Percentiles rank a stretch among this genome's conserved stretches.
Conservation (phyloP, 2,888 invertebrate species). For the Aleiodes leptofemur region DNA sequence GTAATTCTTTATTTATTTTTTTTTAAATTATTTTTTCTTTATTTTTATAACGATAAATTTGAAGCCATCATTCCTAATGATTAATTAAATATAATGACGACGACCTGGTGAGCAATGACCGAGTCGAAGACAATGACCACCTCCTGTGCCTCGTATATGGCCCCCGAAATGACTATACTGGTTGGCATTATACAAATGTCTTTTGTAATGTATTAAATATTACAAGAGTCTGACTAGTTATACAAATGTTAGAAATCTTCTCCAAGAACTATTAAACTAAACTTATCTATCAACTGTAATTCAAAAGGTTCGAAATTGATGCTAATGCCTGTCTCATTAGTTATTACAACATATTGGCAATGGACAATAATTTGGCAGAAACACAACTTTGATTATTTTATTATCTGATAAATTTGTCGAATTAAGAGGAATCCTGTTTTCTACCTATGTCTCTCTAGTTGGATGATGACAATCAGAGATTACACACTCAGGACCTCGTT, state of each 20-base stretch:
- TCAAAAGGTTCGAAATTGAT: too few species aligned
- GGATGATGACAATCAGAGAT: conserved; percentile 44
- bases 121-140: conserved; percentile 67
- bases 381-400: conserved; percentile 10
- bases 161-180: conserved; percentile 19
- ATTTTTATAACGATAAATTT: conserved; percentile 53
- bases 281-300: too few species aligned
- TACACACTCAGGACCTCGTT: conserved; percentile 41
- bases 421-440: conserved; percentile 32
- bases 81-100: conserved; percentile 72
- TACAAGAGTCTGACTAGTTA: not conserved
- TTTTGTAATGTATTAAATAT: conserved; percentile 18
- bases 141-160: conserved; percentile 50
- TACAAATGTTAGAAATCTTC: too few species aligned
- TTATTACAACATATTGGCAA: not conserved
- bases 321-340: too few species aligned
- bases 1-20: not conserved
- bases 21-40: conserved; percentile 23
- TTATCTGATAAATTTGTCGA: conserved; percentile 38
- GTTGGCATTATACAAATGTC: not conserved
- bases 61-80: conserved; percentile 66
- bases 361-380: conserved; percentile 1
- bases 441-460: conserved; percentile 9
- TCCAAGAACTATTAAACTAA: too few species aligned
- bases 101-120: conserved; percentile 64